Percentiles rank a stretch among this genome's conserved stretches.
Evolutionary conservation across 1,140 invertebrate species (phyloP).

Genomic region (Diorhabda elongata): DNA sequence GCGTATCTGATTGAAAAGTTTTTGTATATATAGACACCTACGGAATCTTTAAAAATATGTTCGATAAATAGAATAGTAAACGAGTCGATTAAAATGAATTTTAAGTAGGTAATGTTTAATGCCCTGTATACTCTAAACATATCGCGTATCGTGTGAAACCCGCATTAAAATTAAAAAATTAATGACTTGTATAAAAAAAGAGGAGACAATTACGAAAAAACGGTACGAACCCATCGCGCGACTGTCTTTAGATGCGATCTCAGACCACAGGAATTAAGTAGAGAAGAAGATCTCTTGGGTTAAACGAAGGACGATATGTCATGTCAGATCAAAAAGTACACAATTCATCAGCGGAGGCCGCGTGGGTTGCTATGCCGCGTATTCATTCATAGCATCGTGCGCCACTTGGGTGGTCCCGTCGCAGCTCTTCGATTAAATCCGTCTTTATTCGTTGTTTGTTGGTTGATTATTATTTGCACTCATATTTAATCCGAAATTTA

Average conservation of each 20-base stretch:
- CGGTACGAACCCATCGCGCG: constrained; percentile 16
- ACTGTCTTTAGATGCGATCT: constrained; percentile 22
- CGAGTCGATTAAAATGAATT: no score
- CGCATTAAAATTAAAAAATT: background rate
- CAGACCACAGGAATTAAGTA: constrained; percentile 18
- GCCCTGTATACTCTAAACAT: background rate
- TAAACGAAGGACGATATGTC: constrained; percentile 31
- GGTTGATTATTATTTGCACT: constrained; percentile 19
- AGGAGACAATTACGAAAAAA: background rate
- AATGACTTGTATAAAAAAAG: background rate
- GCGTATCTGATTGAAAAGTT: background rate
- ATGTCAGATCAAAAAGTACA: constrained; percentile 38
- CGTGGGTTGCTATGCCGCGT: constrained; percentile 37
- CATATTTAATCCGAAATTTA: background rate
- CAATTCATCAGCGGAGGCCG: constrained; percentile 36
- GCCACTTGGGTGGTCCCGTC: constrained; percentile 38
- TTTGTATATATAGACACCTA: background rate
- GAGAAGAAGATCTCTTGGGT: constrained; percentile 5
- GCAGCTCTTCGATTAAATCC: constrained; percentile 11
- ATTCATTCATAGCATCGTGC: constrained; percentile 40
- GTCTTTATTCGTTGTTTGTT: constrained; percentile 9
- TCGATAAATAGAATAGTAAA: background rate
- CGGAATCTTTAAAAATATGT: background rate
- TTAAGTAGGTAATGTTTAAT: no score
- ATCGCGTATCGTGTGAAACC: background rate